Evolutionary conservation across 2,797 vertebrate genomes (phyloP).

Genomic region (Crotalus adamanteus): DNA sequence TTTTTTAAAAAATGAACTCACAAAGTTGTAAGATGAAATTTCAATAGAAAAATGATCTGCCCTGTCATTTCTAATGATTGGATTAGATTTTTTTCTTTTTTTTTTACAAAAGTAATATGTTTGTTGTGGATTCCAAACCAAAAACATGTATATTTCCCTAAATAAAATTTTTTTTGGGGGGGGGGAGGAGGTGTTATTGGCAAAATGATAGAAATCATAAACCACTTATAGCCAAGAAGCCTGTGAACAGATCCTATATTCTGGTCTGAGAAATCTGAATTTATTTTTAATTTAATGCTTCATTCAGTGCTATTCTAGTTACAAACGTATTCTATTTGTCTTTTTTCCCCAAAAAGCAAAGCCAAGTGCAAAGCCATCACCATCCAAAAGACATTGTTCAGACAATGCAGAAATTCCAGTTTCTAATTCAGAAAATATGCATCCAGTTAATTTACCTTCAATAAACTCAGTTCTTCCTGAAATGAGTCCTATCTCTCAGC

Average conservation of each 20-base stretch:
- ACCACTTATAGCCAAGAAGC: neutral
- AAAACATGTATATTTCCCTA: neutral
- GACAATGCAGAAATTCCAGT: constrained; percentile 65
- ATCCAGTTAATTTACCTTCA: constrained; percentile 58
- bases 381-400: constrained; percentile 89
- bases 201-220: neutral
- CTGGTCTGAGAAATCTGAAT: neutral
- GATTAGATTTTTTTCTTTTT: neutral
- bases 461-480: constrained; percentile 29
- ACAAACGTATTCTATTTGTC: neutral
- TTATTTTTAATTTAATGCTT: neutral
- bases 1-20: neutral
- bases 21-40: neutral
- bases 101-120: neutral
- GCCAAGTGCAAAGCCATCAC: constrained; percentile 83
- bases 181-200: neutral
- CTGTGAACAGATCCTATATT: neutral
- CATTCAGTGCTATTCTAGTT: neutral
- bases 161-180: neutral
- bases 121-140: neutral
- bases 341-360: constrained; percentile 61
- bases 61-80: neutral
- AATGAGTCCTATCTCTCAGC: neutral
- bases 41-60: neutral
- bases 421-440: constrained; percentile 76